Percentiles rank a stretch among this genome's conserved stretches.
These are phyloP conservation scores for Plotosus lineatus DNA, from an alignment of 2,113 vertebrate genomes.

Conservation along the genomic window DNA sequence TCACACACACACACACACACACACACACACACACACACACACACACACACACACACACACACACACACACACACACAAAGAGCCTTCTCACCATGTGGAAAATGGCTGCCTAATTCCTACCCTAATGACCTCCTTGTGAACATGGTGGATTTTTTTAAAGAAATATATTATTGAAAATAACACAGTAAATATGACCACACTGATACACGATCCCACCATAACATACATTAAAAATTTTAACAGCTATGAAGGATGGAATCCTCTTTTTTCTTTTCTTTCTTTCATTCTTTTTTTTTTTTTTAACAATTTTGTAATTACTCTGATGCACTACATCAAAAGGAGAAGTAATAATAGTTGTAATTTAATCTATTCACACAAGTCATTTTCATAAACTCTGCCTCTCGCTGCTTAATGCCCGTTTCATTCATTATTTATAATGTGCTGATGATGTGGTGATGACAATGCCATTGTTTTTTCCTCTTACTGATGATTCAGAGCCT, in stretches of 20 bases:
- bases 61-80: constrained; percentile 49
- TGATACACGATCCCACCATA: constrained; percentile 78
- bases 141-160: constrained; percentile 68
- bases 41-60: constrained; percentile 47
- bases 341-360: constrained; percentile 97
- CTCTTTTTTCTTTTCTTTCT: constrained; percentile 56
- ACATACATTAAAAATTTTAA: constrained; percentile 76
- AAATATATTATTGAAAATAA: constrained; percentile 88
- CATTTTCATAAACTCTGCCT: constrained; percentile 93
- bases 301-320: constrained; percentile 94
- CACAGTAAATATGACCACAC: constrained; percentile 80
- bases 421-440: constrained; percentile 98
- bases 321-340: constrained; percentile 95
- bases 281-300: constrained; percentile 50
- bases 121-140: constrained; percentile 82
- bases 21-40: constrained; percentile 51
- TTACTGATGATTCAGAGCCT: constrained; percentile 90
- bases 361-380: constrained; percentile 98
- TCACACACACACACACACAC: background rate
- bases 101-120: constrained; percentile 75
- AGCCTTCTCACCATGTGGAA: constrained; percentile 59
- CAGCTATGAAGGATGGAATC: constrained; percentile 80
- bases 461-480: constrained; percentile 91
- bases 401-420: constrained; percentile 87
- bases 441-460: constrained; percentile 96